Percentiles rank a stretch among this genome's conserved stretches.
Conservation (phyloP, 2,797 vertebrate species). For the Uromys caudimaculatus region DNA sequence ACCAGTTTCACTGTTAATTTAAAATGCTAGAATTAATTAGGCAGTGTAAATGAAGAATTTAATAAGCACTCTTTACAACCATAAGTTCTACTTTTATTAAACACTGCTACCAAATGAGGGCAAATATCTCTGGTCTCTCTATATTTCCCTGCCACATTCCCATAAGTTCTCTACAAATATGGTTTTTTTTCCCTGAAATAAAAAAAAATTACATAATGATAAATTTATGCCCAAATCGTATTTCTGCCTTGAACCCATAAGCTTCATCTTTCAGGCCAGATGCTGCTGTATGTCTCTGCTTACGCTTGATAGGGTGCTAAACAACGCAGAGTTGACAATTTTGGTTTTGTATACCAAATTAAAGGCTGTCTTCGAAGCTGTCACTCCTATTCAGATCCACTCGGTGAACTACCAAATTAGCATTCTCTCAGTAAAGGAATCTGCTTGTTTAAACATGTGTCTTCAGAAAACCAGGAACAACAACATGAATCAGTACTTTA, state of each 20-base stretch:
- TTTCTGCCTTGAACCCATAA: conserved; percentile 85
- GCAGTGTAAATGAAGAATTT: conserved; percentile 92
- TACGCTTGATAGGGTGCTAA: conserved; percentile 86
- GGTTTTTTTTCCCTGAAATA: conserved; percentile 51
- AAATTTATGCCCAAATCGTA: conserved; percentile 85
- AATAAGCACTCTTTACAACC: conserved; percentile 92
- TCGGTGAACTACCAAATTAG: conserved; percentile 88
- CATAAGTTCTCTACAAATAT: conserved; percentile 83
- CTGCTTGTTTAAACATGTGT: conserved; percentile 87
- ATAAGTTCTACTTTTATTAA: conserved; percentile 90
- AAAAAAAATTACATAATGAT: conserved; percentile 81
- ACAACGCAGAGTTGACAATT: conserved; percentile 88
- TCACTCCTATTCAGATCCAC: conserved; percentile 87
- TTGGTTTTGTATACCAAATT: conserved; percentile 91
- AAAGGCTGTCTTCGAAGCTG: conserved; percentile 89
- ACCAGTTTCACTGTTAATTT: conserved; percentile 93
- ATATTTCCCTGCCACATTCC: conserved; percentile 82
- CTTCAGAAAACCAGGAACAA: conserved; percentile 87
- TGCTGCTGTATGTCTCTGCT: conserved; percentile 87
- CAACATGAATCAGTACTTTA: conserved; percentile 83
- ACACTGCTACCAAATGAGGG: conserved; percentile 87
- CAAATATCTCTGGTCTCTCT: conserved; percentile 84
- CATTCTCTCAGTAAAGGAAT: conserved; percentile 87
- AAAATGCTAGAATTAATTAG: conserved; percentile 93
- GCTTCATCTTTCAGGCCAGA: conserved; percentile 86